Conservation (phyloP, 1,140 invertebrate species). For the Neodiprion fabricii region DNA sequence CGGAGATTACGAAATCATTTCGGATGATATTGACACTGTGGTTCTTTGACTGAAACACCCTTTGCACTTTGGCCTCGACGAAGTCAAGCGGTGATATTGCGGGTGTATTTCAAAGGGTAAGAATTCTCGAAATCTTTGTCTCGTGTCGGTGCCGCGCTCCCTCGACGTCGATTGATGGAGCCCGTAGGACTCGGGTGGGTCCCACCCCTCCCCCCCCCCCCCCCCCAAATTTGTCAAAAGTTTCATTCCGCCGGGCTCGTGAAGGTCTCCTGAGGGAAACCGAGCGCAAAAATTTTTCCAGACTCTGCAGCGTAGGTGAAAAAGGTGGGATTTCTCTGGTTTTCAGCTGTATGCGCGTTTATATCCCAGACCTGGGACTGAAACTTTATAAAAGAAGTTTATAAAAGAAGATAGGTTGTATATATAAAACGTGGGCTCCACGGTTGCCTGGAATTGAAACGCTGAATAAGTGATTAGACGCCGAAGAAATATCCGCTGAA, state of each 20-base stretch:
- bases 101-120: background rate
- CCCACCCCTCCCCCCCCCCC: background rate
- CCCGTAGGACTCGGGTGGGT: background rate
- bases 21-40: too few relatives aligned
- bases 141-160: background rate
- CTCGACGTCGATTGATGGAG: background rate
- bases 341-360: too few relatives aligned
- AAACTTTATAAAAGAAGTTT: slow-evolving; percentile 4
- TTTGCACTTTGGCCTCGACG: background rate
- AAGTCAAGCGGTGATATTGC: background rate
- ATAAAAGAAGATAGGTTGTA: background rate
- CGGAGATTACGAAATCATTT: too few relatives aligned
- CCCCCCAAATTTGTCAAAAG: background rate
- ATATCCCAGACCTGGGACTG: background rate
- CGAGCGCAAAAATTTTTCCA: background rate
- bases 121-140: background rate
- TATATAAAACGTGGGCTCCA: background rate
- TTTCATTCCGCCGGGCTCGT: background rate
- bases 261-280: background rate
- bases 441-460: background rate
- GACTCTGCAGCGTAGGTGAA: background rate
- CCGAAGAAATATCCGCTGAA: background rate
- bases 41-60: background rate
- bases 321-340: background rate
- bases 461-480: background rate